Evolutionary conservation across 2,888 invertebrate species (phyloP), one percentile per base, ranked within the genome.

Genomic region (Melanostoma mellinum): DNA sequence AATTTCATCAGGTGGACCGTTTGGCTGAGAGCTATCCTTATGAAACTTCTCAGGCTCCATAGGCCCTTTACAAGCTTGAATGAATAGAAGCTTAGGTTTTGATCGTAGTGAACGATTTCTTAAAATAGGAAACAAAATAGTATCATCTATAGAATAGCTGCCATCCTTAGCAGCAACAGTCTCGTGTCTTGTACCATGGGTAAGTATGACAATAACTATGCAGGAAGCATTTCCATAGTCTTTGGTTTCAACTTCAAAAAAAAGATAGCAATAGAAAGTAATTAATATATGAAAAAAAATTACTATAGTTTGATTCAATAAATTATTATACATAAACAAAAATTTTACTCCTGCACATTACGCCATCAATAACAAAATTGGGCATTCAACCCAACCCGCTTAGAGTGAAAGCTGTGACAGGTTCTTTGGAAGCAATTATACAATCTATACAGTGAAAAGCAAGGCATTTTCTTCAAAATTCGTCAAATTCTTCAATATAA

Each of bases 1-100:
- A 60, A 91, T 90, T 84, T 91, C 90, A 74, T 87, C 87, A 2
- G 91, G 89, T 42, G 86, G 72, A 20, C 89, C 89, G 53, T 85
- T 85, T 2, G 89, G 88, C 71, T 88, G 87, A 0, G 75, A 85
- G 3, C 89, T 86, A 85, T 90, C 90, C 30, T 87, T 90, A 30
- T 87, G 87, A 52, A 89, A 89, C 3, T 77, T 77, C 2, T 88
- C 87, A 4, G 85, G 68, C 58, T 90, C 88, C 74, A 88, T 88
- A 0, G 85, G 68, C 2, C 91, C 91, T 71, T 90, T 91, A 78
- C 91, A 91, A 4, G 91, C 91, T 86, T 91, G 91, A 40, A 91
- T 89, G 38, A 91, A 89, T 5, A 91, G 79, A 38, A 91, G 87
- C 77, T 91, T 91, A 9, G 91, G 91, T 50, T 91, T 91, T 9